phyloP scores from a whole-genome alignment of 2,797 vertebrate genomes.

The Xenops minutus region DNA sequence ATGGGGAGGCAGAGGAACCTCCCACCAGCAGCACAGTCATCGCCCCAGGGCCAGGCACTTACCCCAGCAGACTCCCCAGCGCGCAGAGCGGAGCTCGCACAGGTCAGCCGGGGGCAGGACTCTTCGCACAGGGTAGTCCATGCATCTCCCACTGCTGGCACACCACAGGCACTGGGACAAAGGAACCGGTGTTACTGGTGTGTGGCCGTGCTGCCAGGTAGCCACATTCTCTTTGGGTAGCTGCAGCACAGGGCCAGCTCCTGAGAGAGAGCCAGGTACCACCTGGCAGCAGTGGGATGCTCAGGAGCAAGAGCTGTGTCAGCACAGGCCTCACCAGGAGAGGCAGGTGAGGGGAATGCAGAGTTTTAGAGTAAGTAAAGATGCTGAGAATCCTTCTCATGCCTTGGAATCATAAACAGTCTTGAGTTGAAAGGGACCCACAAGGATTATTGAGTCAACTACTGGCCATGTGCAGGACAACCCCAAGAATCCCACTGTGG shows the following conservation, averaged over 20 bases:
- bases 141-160: slow-evolving; percentile 75
- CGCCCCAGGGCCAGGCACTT: slow-evolving; percentile 38
- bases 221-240: fast-evolving
- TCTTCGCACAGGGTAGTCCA: slow-evolving; percentile 85
- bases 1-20: background rate
- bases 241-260: background rate
- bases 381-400: background rate
- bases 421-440: background rate
- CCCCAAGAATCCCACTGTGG: background rate
- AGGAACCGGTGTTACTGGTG: background rate
- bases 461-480: background rate
- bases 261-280: fast-evolving
- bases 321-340: background rate
- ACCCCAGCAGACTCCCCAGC: slow-evolving; percentile 97
- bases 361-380: background rate
- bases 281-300: background rate
- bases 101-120: slow-evolving; percentile 82
- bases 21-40: background rate
- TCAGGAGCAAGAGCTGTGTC: background rate
- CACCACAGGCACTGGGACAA: slow-evolving; percentile 92
- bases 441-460: background rate
- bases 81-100: slow-evolving; percentile 83
- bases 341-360: fast-evolving
- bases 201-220: fast-evolving
- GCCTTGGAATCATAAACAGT: background rate